Conservation (phyloP, 2,888 invertebrate genomes). For the Drosophila picticornis region DNA sequence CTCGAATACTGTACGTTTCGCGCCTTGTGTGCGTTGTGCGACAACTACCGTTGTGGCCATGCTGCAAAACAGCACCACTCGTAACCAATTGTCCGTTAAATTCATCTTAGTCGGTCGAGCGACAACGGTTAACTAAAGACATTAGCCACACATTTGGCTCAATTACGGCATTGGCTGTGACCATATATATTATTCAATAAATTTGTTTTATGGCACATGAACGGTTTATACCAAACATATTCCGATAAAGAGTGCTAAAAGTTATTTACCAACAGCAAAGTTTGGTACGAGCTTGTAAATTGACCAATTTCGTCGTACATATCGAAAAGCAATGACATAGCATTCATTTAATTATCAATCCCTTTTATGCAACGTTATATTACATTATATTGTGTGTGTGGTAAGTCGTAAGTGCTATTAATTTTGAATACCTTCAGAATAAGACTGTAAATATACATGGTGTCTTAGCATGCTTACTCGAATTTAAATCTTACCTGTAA, state of each 20-base stretch:
- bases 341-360: not conserved
- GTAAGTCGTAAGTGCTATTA: not conserved
- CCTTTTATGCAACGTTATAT: no score
- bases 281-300: not conserved
- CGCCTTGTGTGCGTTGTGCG: slow-evolving; percentile 54
- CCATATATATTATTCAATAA: slow-evolving; percentile 10
- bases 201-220: slow-evolving; percentile 42
- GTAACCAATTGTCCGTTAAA: slow-evolving; percentile 28
- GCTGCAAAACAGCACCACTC: slow-evolving; percentile 58
- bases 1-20: slow-evolving; percentile 20
- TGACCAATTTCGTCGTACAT: not conserved
- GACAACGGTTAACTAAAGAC: slow-evolving; percentile 50
- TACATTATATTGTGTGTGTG: not conserved
- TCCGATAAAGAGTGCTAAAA: slow-evolving; percentile 27
- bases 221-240: slow-evolving; percentile 49
- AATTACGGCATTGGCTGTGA: slow-evolving; percentile 12
- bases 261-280: not conserved
- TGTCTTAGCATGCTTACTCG: not conserved
- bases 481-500: not conserved
- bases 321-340: not conserved
- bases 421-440: slow-evolving; percentile 9
- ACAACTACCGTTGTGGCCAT: slow-evolving; percentile 59
- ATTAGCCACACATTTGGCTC: not conserved
- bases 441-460: not conserved
- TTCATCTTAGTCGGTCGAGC: slow-evolving; percentile 58